A percentile compares a stretch with the other conserved stretches of the same genome.
phyloP scores from a whole-genome alignment of 2,797 vertebrate genomes.

The Megaceryle alcyon region DNA sequence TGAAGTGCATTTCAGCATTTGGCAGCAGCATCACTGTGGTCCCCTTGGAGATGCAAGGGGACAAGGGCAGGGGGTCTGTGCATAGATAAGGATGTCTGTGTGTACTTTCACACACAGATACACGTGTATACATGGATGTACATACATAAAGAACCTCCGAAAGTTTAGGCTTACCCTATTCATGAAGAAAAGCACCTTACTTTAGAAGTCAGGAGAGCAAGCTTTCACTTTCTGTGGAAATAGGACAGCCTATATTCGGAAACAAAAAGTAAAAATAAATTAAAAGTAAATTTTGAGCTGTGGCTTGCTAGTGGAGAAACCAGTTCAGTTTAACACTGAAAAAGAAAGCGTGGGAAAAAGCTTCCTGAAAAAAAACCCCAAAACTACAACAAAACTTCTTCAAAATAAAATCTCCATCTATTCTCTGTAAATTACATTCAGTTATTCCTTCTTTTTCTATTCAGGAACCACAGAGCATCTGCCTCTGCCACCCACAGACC shows the following conservation, averaged over 20 bases:
- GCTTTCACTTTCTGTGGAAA: background rate
- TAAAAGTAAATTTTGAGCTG: rapidly evolving
- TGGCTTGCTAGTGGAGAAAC: background rate
- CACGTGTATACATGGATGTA: rapidly evolving
- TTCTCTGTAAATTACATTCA: background rate
- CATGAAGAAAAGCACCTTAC: background rate
- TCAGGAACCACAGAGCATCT: background rate
- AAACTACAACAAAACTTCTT: background rate
- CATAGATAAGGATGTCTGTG: too few species aligned
- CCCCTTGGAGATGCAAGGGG: background rate
- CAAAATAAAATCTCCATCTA: background rate
- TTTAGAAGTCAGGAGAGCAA: background rate
- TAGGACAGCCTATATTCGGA: background rate
- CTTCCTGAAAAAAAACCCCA: background rate
- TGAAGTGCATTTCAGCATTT: background rate
- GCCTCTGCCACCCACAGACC: background rate
- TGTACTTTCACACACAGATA: background rate
- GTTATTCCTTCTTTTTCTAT: background rate
- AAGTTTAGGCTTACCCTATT: background rate
- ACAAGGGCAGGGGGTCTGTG: background rate
- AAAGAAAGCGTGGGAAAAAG: background rate
- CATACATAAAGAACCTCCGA: background rate
- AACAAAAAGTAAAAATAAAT: background rate
- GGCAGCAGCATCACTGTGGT: background rate
- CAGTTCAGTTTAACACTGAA: background rate